Evolutionary conservation across 2,113 vertebrate genomes (phyloP).

Genomic region (Aix galericulata): DNA sequence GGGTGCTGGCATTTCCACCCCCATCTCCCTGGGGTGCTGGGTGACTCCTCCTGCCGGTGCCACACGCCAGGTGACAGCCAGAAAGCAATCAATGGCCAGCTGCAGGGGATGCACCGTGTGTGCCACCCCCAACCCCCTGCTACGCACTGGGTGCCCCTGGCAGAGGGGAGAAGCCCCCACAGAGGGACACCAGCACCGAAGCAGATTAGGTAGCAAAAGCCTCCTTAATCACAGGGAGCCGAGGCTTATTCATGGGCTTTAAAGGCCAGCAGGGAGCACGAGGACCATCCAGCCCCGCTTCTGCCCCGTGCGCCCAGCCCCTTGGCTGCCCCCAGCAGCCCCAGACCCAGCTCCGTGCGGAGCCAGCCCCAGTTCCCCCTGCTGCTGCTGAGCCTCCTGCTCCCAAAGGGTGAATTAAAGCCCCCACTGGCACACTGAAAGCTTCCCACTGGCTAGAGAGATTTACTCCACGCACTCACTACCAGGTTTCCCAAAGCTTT

Average conservation of each 20-base stretch:
- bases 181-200: not conserved
- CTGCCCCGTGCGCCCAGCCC: not conserved
- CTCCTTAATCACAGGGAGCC: slow-evolving; percentile 17
- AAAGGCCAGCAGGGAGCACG: not conserved
- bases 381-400: not conserved
- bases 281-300: not conserved
- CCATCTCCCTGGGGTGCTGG: accelerated
- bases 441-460: not conserved
- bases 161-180: not conserved
- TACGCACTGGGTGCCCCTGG: accelerated
- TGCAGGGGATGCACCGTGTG: not conserved
- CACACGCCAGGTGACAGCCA: not conserved
- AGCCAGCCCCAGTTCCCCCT: not conserved
- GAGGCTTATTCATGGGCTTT: slow-evolving; percentile 17
- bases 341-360: not conserved
- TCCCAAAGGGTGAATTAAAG: accelerated
- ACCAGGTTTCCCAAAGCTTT: not conserved
- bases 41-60: not conserved
- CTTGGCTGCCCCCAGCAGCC: not conserved
- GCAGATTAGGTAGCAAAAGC: slow-evolving; percentile 36
- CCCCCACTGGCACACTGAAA: accelerated
- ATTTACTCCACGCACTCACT: not conserved
- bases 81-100: not conserved
- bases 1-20: not conserved
- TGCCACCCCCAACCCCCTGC: accelerated